Evolutionary conservation across 2,888 invertebrate genomes (phyloP), one percentile per base, ranked within the genome.

Genomic region (Cryptophagus acutangulus): DNA sequence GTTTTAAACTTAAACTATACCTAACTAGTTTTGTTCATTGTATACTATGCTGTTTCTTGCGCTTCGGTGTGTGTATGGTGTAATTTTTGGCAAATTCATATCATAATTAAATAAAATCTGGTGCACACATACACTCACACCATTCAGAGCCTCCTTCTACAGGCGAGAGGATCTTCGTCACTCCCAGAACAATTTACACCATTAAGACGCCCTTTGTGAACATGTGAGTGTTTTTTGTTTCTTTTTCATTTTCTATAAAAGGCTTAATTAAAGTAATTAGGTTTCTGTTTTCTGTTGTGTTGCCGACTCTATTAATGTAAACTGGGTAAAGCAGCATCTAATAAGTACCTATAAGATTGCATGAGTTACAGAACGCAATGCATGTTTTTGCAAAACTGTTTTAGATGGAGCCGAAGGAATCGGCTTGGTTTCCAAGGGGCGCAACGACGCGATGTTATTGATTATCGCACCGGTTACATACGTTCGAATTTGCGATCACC

Each of bases 401-500:
- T 29, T 71, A 88, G 89, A 75, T 90, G 90, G 90, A 87, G 86
- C 71, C 81, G 88, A 62, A 78, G 86, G 63, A 84, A 79, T 62
- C 57, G 77, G 72, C 61, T 71, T 61, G 75, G 76, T 37, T 65
- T 72, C 49, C 72, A 73, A 54, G 71, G 74, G 36, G 67, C 70
- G 47, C 71, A 72, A 31, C 31, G 31, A 48, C 75, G 81, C 49
- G 82, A 83, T 68, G 75, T 81, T 37, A 78, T 84, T 63, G 87
- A 87, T 71, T 87, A 84, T 71, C 78, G 87, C 59, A 87, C 87
- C 31, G 87, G 87, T 47, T 91, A 91, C 74, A 91, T 92, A 69
- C 82, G 90, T 59, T 92, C 91, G 53, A 88, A 92, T 72, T 79
- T 93, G 60, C 82, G 92, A 57, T 92, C 92, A 61, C 91, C 91